A percentile compares a stretch with the other conserved stretches of the same genome.
phyloP scores from a whole-genome alignment of 2,888 invertebrate genomes.

The Conomelus anceps region DNA sequence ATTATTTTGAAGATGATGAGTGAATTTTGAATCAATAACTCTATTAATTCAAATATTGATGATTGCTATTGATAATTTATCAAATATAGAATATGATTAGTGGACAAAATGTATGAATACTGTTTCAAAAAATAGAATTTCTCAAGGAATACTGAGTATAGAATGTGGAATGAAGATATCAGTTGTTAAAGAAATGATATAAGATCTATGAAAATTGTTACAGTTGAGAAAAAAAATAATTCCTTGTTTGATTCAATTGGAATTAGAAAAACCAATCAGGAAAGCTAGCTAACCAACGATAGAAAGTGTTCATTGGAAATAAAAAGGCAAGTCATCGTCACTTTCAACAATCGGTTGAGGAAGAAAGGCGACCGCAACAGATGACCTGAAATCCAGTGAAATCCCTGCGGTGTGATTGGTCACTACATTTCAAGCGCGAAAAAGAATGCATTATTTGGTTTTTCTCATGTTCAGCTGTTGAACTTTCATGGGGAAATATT shows the following conservation, averaged over 20 bases:
- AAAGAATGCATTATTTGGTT: background rate
- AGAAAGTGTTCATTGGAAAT: background rate
- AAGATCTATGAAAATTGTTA: background rate
- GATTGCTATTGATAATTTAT: too few species aligned
- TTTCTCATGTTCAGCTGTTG: background rate
- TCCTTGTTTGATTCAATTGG: background rate
- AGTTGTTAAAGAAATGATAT: background rate
- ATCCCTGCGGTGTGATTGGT: background rate
- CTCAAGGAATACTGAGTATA: too few species aligned
- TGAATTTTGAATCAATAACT: too few species aligned
- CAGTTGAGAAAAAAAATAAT: background rate
- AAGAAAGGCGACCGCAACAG: background rate
- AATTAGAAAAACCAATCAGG: conserved; percentile 12
- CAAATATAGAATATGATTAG: too few species aligned
- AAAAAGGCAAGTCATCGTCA: background rate
- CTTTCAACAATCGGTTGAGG: background rate
- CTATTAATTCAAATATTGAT: too few species aligned
- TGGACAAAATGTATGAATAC: too few species aligned
- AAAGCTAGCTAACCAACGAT: background rate
- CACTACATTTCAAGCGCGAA: background rate
- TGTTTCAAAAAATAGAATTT: too few species aligned
- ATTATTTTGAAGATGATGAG: too few species aligned
- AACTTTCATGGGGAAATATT: background rate
- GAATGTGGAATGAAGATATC: background rate
- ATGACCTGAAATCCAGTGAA: conserved; percentile 7